phyloP scores from a whole-genome alignment of 2,888 invertebrate genomes.

The Prosapia bicincta region DNA sequence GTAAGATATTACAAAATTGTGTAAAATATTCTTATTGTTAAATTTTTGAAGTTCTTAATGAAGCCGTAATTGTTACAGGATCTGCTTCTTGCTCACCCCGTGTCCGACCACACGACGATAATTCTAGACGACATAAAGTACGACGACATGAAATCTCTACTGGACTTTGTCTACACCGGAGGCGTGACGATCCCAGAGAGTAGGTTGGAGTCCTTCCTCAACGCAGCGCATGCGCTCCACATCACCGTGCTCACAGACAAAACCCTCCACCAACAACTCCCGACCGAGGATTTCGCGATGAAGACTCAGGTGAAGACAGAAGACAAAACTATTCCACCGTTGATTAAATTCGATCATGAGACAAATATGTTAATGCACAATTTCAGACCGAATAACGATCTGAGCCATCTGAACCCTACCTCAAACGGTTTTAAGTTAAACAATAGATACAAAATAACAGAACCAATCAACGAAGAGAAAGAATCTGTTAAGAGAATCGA shows the following conservation, averaged over 20 bases:
- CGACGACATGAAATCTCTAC: slow-evolving; percentile 58
- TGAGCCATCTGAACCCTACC: neutral
- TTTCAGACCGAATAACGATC: neutral
- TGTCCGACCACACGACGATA: slow-evolving; percentile 55
- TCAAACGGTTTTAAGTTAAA: neutral
- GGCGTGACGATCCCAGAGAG: slow-evolving; percentile 57
- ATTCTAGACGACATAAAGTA: slow-evolving; percentile 62
- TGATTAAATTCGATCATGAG: slow-evolving; percentile 25
- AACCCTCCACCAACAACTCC: slow-evolving; percentile 29
- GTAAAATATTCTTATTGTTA: no score
- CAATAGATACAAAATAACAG: neutral
- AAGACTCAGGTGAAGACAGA: neutral
- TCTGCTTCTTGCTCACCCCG: slow-evolving; percentile 34
- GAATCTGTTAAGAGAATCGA: neutral
- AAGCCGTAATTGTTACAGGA: slow-evolving; percentile 23
- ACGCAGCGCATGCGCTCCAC: slow-evolving; percentile 48
- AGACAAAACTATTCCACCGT: slow-evolving; percentile 15
- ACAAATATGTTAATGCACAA: neutral
- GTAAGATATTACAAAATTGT: no score
- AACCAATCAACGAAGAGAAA: neutral
- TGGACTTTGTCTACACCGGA: slow-evolving; percentile 67
- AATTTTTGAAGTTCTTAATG: no score
- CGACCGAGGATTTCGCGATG: neutral
- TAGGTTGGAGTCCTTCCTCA: slow-evolving; percentile 57
- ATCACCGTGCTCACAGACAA: slow-evolving; percentile 36